Conservation (phyloP, 2,113 vertebrate species). For the Xyliphius kryptos region DNA sequence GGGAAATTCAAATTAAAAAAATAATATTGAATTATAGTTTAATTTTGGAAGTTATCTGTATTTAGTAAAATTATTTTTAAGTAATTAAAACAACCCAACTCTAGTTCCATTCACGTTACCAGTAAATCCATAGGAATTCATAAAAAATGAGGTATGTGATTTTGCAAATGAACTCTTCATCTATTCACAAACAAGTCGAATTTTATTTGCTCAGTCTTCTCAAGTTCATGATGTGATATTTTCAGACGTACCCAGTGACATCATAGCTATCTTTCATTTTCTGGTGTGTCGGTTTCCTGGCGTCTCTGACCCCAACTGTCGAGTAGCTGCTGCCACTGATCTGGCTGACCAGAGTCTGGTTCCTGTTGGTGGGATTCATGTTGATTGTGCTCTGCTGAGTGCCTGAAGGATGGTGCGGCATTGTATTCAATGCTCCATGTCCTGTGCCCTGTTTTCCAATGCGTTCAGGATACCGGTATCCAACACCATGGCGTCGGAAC, state of each 20-base stretch:
- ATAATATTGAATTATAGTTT: too few relatives aligned
- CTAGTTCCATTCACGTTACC: too few relatives aligned
- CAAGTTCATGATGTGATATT: not conserved
- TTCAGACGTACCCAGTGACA: slow-evolving; percentile 67
- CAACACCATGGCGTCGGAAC: slow-evolving; percentile 39
- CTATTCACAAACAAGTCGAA: too few relatives aligned
- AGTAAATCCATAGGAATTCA: too few relatives aligned
- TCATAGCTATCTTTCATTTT: slow-evolving; percentile 57
- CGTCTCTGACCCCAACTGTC: too few relatives aligned
- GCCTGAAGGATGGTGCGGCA: slow-evolving; percentile 53
- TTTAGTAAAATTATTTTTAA: too few relatives aligned
- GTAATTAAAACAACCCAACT: too few relatives aligned
- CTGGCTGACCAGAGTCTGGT: slow-evolving; percentile 46
- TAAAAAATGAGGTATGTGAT: too few relatives aligned
- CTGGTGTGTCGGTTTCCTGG: slow-evolving; percentile 46
- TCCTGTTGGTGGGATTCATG: slow-evolving; percentile 37
- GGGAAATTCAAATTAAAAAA: too few relatives aligned
- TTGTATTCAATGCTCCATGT: slow-evolving; percentile 11
- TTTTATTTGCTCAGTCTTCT: not conserved
- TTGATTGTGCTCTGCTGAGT: slow-evolving; percentile 32
- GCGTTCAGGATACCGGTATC: slow-evolving; percentile 57
- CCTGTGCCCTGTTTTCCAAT: not conserved
- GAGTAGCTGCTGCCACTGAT: too few relatives aligned
- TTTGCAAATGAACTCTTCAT: too few relatives aligned
- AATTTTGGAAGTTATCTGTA: too few relatives aligned